phyloP scores from a whole-genome alignment of 2,888 invertebrate genomes.

The Brenthis daphne region DNA sequence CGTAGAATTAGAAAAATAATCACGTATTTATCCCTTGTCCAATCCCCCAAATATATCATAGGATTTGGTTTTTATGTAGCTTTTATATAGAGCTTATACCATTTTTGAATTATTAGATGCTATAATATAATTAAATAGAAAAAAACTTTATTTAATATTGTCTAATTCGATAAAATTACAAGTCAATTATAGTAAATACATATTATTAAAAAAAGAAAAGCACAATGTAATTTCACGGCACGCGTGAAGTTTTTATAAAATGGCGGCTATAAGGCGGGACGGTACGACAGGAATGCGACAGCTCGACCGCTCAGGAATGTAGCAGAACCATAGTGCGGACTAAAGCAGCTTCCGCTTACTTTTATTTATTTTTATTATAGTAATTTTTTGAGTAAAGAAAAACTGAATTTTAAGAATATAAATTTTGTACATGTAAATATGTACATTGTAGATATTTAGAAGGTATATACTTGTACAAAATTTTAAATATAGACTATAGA shows the following conservation, averaged over 20 bases:
- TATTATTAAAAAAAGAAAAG: too few species aligned
- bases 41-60: too few species aligned
- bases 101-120: too few species aligned
- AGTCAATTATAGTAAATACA: too few species aligned
- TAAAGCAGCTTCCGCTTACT: slow-evolving; percentile 18
- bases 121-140: too few species aligned
- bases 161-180: too few species aligned
- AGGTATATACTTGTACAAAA: too few species aligned
- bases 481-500: not conserved
- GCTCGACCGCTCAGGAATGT: slow-evolving; percentile 40
- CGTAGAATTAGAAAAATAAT: slow-evolving; percentile 1
- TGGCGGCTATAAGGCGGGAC: slow-evolving; percentile 41
- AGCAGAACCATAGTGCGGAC: slow-evolving; percentile 24
- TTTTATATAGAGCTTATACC: too few species aligned
- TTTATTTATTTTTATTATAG: slow-evolving; percentile 10
- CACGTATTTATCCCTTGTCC: too few species aligned
- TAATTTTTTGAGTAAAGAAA: not conserved
- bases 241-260: slow-evolving; percentile 46
- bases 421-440: not conserved
- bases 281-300: slow-evolving; percentile 53
- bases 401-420: not conserved
- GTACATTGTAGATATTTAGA: too few species aligned
- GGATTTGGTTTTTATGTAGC: too few species aligned
- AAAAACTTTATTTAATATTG: too few species aligned
- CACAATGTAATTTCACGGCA: slow-evolving; percentile 26